Evolutionary conservation across 2,797 vertebrate genomes (phyloP).

Genomic region (Choloepus didactylus): DNA sequence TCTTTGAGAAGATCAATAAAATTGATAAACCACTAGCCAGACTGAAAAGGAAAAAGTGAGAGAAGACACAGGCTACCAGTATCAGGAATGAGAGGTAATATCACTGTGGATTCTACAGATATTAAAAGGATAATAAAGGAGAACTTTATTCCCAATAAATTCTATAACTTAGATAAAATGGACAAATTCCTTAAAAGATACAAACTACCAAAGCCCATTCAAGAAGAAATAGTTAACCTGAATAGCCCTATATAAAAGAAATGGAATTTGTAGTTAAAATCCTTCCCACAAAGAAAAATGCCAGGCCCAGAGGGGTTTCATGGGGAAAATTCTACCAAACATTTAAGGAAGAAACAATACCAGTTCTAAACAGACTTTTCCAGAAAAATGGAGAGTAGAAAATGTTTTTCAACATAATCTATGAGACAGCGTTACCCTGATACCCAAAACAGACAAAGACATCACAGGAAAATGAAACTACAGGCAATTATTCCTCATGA

Average conservation of each 20-base stretch:
- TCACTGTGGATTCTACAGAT: not conserved
- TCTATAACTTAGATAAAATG: constrained; percentile 36
- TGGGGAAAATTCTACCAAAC: not conserved
- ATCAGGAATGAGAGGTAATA: constrained; percentile 19
- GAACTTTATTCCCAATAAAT: not conserved
- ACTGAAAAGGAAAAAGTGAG: constrained; percentile 24
- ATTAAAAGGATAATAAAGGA: constrained; percentile 17
- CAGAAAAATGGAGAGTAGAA: constrained; percentile 45
- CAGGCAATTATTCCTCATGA: not conserved
- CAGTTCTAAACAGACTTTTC: not conserved
- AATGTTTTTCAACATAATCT: constrained; percentile 25
- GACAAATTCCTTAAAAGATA: constrained; percentile 53
- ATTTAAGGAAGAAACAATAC: constrained; percentile 35
- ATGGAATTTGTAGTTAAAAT: not conserved
- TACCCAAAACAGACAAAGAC: not conserved
- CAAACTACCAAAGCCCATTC: constrained; percentile 41
- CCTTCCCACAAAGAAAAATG: not conserved
- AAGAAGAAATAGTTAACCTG: constrained; percentile 39
- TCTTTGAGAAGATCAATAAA: constrained; percentile 47
- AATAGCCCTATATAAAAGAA: not conserved
- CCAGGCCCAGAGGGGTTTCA: not conserved
- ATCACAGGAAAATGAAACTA: constrained; percentile 5
- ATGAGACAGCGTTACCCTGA: not conserved
- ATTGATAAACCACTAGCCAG: not conserved
- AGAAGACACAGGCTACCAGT: not conserved